Evolutionary conservation across 2,888 invertebrate genomes (phyloP), one percentile per base, ranked within the genome.

Genomic region (Nemurella pictetii): DNA sequence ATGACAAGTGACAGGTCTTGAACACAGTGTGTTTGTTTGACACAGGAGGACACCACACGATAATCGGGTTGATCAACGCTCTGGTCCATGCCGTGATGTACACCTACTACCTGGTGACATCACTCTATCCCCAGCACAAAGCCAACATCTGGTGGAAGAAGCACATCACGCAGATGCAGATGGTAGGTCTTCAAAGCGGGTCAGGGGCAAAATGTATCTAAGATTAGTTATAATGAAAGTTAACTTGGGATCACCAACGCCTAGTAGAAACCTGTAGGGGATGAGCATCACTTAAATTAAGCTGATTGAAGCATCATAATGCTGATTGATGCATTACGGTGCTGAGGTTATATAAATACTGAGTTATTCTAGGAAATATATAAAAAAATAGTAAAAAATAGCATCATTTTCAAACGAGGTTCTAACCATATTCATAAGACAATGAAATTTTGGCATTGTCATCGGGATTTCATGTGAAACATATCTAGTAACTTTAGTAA

Each of bases 31-130:
- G 26, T 78, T 75, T 83, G 0, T 78, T 84, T 83, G 5, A 73
- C 84, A 7, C 77, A 35, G 95, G 95, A 88, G 95, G 95, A 0
- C 94, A 95, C 88, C 93, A 92, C 0, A 91, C 93, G 5, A 90
- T 93, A 85, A 90, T 95, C 29, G 95, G 95, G 0, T 89, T 94
- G 0, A 89, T 96, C 28, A 97, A 97, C 89, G 91, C 92, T 0
- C 93, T 95, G 85, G 95, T 97, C 0, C 97, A 97, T 88, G 89
- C 93, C 0, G 89, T 96, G 30, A 97, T 97, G 97, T 97, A 97
- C 89, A 91, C 91, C 0, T 96, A 97, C 89, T 97, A 97, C 89
- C 92, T 96, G 15, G 88, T 95, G 86, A 93, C 96, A 0, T 92
- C 92, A 2, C 86, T 93, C 84, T 92, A 93, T 15, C 91, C 93